These are phyloP conservation scores for Automeris io DNA, from an alignment of 2,888 invertebrate genomes.

Conservation along the genomic window DNA sequence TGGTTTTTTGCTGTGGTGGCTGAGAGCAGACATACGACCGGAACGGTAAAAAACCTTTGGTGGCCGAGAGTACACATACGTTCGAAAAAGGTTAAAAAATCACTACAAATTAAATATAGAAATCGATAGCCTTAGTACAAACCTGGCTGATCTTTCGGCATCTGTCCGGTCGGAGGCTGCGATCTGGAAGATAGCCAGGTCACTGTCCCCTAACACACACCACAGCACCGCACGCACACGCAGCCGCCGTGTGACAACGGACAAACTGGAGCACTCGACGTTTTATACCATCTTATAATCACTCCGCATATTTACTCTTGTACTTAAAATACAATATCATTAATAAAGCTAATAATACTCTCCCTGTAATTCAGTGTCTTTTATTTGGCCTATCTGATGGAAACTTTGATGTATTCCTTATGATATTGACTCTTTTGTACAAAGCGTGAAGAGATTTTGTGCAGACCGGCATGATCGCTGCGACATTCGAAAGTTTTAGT, in stretches of 20 bases:
- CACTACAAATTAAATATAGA: neutral
- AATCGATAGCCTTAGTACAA: constrained; percentile 26
- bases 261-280: constrained; percentile 38
- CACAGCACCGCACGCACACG: constrained; percentile 19
- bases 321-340: neutral
- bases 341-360: no score
- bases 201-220: constrained; percentile 62
- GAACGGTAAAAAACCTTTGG: no score
- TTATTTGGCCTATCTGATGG: no score
- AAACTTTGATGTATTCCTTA: no score
- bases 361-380: no score
- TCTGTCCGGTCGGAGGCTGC: constrained; percentile 75
- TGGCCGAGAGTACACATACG: no score
- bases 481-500: no score
- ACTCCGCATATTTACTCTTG: neutral
- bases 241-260: constrained; percentile 20
- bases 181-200: constrained; percentile 69
- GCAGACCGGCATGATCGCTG: no score
- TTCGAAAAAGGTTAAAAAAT: neutral
- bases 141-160: constrained; percentile 71
- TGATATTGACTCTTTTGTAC: no score
- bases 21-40: no score
- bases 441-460: no score
- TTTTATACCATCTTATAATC: neutral
- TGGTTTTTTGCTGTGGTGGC: no score